phyloP scores from a whole-genome alignment of 2,113 vertebrate species.

The Bagarius yarrelli region DNA sequence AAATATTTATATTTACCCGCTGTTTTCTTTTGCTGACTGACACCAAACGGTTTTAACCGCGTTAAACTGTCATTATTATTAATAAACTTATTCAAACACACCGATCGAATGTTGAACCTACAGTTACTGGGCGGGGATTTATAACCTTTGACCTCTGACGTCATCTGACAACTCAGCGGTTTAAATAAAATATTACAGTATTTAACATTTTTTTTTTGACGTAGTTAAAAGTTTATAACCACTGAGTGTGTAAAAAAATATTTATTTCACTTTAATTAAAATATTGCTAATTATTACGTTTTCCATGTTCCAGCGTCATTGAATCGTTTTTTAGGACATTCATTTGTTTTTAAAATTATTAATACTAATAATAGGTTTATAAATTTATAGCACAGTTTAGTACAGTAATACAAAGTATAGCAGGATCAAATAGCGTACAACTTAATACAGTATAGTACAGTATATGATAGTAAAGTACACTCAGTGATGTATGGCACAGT shows the following conservation, averaged over 20 bases:
- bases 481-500: too few relatives aligned
- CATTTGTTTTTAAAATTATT: neutral
- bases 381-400: neutral
- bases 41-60: too few relatives aligned
- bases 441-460: too few relatives aligned
- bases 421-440: neutral
- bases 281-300: too few relatives aligned
- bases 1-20: too few relatives aligned
- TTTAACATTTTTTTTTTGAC: too few relatives aligned
- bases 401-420: neutral
- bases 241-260: neutral
- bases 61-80: neutral
- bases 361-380: neutral
- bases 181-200: neutral
- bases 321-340: too few relatives aligned
- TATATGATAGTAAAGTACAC: neutral
- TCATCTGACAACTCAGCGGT: neutral
- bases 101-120: too few relatives aligned
- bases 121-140: neutral
- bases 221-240: neutral
- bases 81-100: neutral
- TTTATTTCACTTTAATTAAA: too few relatives aligned
- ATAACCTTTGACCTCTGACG: neutral
- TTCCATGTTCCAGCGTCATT: too few relatives aligned
- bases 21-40: neutral